Evolutionary conservation across 1,140 invertebrate genomes (phyloP), one percentile per base, ranked within the genome.

Genomic region (Ylistrum balloti): DNA sequence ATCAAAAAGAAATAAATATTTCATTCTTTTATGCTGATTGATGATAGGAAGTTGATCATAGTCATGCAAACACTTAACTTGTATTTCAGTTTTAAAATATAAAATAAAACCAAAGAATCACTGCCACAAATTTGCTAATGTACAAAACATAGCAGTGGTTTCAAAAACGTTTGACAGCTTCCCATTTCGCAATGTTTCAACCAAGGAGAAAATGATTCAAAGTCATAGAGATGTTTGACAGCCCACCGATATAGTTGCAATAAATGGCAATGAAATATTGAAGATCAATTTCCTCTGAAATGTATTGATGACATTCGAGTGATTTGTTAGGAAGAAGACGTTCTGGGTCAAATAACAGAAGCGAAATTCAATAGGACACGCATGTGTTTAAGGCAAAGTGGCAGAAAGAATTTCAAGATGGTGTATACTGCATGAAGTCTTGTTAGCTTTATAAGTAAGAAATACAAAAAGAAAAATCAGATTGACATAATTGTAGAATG

Each of bases 311-410:
- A 28, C n/a, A 5, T 74, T 1, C 2, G 56, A 74, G 56, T 74
- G 56, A 74, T 74, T 74, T 74, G 56, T 74, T 1, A 28, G n/a
- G 56, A 28, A 74, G 56, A 28, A 74, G 56, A 74, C 22, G 22
- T 74, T 74, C 22, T 74, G 56, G 56, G n/a, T 74, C 56, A 74
- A n/a, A 74, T 74, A 74, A 74, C 56, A 74, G 56, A n/a, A 74
- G 22, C 9, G 56, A 74, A 74, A 74, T n/a, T 74, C 9, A 17
- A 74, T n/a, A 74, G 56, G 56, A 74, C n/a, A 9, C 28, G 56
- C 56, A 74, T 74, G 56, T 74, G 56, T 74, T 74, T 28, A 28
- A n/a, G 22, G 9, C 17, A 74, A 74, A 74, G 56, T 74, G 56
- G 56, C 56, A 74, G n/a, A n/a, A n/a, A 28, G 56, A 74, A 28